Conservation (phyloP, 1,140 invertebrate genomes). For the Drosophila melanica region DNA sequence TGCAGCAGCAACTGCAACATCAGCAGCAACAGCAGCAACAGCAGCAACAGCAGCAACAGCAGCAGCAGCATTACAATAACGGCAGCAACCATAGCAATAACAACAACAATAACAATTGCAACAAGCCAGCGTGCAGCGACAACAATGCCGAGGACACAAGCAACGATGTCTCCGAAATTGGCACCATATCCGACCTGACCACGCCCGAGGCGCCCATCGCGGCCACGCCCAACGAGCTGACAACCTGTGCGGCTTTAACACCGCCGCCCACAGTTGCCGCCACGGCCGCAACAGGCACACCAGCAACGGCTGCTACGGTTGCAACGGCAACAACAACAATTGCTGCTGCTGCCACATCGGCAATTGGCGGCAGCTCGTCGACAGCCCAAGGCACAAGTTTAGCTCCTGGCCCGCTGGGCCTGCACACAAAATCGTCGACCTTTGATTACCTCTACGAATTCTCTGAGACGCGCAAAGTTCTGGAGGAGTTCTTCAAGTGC, state of each 20-base stretch:
- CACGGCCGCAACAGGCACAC: slow-evolving; percentile 10
- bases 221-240: slow-evolving; percentile 35
- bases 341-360: slow-evolving; percentile 6
- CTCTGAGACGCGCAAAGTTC: slow-evolving; percentile 94
- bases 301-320: slow-evolving; percentile 15
- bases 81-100: slow-evolving; percentile 46
- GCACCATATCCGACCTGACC: slow-evolving; percentile 82
- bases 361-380: slow-evolving; percentile 22
- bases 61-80: slow-evolving; percentile 41
- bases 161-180: slow-evolving; percentile 83
- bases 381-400: slow-evolving; percentile 12
- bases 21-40: slow-evolving; percentile 25
- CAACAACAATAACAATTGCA: slow-evolving; percentile 46
- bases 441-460: slow-evolving; percentile 96
- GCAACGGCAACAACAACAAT: neutral
- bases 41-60: slow-evolving; percentile 31
- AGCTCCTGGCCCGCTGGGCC: slow-evolving; percentile 55
- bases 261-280: slow-evolving; percentile 24
- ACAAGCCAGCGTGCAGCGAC: slow-evolving; percentile 54
- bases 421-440: slow-evolving; percentile 86
- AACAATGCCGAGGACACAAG: slow-evolving; percentile 83
- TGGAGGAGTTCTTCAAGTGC: slow-evolving; percentile 96
- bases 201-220: slow-evolving; percentile 63
- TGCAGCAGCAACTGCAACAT: slow-evolving; percentile 28
- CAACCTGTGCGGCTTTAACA: slow-evolving; percentile 25